Conservation (phyloP, 2,113 vertebrate species). For the Fregetta grallaria region DNA sequence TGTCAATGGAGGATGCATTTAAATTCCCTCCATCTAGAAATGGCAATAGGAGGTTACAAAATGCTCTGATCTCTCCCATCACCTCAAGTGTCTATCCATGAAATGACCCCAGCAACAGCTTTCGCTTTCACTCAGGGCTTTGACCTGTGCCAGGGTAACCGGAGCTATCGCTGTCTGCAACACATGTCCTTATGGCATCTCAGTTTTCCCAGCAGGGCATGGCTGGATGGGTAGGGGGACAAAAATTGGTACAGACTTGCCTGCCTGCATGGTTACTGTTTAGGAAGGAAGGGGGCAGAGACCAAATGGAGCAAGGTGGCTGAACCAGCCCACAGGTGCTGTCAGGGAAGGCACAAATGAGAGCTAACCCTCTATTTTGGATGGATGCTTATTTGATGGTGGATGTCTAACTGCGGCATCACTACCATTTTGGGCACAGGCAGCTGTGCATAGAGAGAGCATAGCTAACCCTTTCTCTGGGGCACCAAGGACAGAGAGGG, state of each 20-base stretch:
- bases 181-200: background rate
- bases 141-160: background rate
- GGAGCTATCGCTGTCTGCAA: background rate
- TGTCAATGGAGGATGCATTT: slow-evolving; percentile 61
- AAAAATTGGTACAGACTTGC: background rate
- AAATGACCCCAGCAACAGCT: background rate
- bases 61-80: background rate
- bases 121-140: background rate
- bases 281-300: background rate
- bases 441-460: background rate
- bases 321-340: background rate
- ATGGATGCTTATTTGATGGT: background rate
- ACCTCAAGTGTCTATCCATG: background rate
- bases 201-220: background rate
- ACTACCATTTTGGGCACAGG: background rate
- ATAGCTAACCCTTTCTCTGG: background rate
- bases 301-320: background rate
- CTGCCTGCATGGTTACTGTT: background rate
- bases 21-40: slow-evolving; percentile 75
- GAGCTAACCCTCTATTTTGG: background rate
- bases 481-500: background rate
- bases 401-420: background rate
- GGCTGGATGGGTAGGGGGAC: background rate
- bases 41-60: background rate
- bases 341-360: background rate